Percentiles rank a stretch among this genome's conserved stretches.
These are phyloP conservation scores for Ceyx cyanopectus DNA, from an alignment of 2,113 vertebrate genomes.

Conservation along the genomic window DNA sequence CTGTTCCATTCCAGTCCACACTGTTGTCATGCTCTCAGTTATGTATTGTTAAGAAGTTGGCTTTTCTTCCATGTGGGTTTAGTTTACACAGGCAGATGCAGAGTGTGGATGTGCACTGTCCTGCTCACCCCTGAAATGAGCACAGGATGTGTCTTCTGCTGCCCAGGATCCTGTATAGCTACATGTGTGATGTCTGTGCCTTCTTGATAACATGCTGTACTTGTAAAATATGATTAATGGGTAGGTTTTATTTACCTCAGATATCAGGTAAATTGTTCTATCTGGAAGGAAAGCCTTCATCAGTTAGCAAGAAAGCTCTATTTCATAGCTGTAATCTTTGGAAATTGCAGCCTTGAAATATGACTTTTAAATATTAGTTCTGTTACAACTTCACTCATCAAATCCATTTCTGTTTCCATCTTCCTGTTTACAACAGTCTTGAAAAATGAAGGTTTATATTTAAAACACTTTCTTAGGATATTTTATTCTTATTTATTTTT, in stretches of 20 bases:
- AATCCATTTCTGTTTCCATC: constrained; percentile 15
- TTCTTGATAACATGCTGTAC: not conserved
- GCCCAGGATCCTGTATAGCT: not conserved
- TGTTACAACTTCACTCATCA: constrained; percentile 36
- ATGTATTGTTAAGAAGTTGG: not conserved
- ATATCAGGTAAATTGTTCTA: constrained; percentile 37
- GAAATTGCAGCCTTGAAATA: constrained; percentile 45
- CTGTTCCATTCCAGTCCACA: not conserved
- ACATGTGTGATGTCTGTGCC: not conserved
- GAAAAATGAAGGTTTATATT: constrained; percentile 44
- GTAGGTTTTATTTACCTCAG: constrained; percentile 52
- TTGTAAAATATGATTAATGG: constrained; percentile 34
- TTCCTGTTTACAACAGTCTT: constrained; percentile 3
- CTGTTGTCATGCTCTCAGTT: not conserved
- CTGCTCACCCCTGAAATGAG: not conserved
- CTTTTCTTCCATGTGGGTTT: not conserved
- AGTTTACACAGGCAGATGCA: not conserved
- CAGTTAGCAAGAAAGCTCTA: constrained; percentile 35
- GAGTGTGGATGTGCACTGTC: not conserved
- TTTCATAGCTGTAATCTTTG: constrained; percentile 37
- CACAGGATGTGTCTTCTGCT: not conserved
- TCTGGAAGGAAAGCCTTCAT: constrained; percentile 40
- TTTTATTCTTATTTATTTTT: constrained; percentile 38
- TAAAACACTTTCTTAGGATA: not conserved
- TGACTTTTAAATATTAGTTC: constrained; percentile 30